Evolutionary conservation across 1,140 invertebrate species (phyloP), one percentile per base, ranked within the genome.

Genomic region (Cydia splendana): DNA sequence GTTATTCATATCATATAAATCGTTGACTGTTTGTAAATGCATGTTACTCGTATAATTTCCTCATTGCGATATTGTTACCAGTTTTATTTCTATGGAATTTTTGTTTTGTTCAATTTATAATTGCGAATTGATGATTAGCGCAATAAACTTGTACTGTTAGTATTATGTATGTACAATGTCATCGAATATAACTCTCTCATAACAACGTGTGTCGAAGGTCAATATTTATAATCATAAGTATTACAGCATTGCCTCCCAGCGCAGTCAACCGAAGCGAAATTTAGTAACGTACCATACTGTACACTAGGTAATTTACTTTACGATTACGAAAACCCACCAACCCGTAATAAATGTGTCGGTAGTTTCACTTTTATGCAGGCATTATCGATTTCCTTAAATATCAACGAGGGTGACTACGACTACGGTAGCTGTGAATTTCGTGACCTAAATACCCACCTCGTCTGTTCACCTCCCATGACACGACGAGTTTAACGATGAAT

Each of bases 401-500:
- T 38, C 67, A 71, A 71, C 45, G 34, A 42, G 67, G 67, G 67
- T 71, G 67, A 71, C 34, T 71, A 65, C 76, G 75, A 57, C 65
- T 67, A n/a, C 67, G 15, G 7, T 71, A 71, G 67, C 65, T 48
- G 62, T 79, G 34, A 77, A 76, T 76, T 78, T 79, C 79, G 77
- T 84, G 83, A 80, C 83, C 83, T 62, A 76, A 74, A 84, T 80
- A 79, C 75, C 57, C 76, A 67, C 76, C 4, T 71, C 34, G 67
- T 42, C 67, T 71, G 30, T n/a, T 71, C 67, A 45, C 38, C 57
- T 71, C n/a, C 67, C 67, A 34, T 67, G 38, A 38, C 67, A 34
- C 34, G 38, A 38, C 67, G 38, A 34, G 30, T 71, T 62, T 62
- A 62, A 24, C n/a, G 7, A 71, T 18, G 67, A 71, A 71, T 71